Base-by-base conservation (phyloP, 2,888 invertebrate species). In the Eilema sororculum region DNA sequence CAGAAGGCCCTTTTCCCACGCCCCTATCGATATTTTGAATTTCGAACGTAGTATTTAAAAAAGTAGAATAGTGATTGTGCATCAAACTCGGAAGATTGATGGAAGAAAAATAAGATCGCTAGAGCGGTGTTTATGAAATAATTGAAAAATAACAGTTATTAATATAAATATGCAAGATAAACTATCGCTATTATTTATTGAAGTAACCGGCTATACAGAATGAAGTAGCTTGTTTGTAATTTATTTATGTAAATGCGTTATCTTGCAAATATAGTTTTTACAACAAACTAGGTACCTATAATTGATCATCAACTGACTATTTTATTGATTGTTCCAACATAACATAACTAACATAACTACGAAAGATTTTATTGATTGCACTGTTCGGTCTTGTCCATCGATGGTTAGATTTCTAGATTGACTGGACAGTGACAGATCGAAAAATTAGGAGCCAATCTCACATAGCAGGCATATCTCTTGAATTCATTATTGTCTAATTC, bases 1-100 rank as follows among this genome's bases (percentile, higher is more conserved):
- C 94, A 94, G 95, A 89, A 94, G 95, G 94, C 94, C 90, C 92
- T 93, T 93, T 95, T 95, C 95, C 95, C 95, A 95, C 95, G 95
- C 89, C 92, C 90, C 88, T 88, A 90, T 89, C 89, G 90, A 90
- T 89, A 89, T 90, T 92, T 92, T 87, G 86, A 90, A 86, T 88
- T 89, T 90, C 79, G 87, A 90, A 89, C 83, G 86, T 84, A 82
- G 83, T 83, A 83, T 86, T 85, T 78, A 84, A 84, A 81, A n/a
- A 72, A 67, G 69, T 68, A 68, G 62, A 77, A 69, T 68, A 65
- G 64, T 64, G 62, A 65, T 61, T 22, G 62, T 68, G 25, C 60
- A 52, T 46, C 30, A 58, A 56, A 30, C 46, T 68, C 10, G 37
- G 63, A 78, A 72, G 69, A 72, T 74, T 74, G 67, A 77, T 70